phyloP scores from a whole-genome alignment of 2,888 invertebrate genomes.

The Craniophora ligustri region DNA sequence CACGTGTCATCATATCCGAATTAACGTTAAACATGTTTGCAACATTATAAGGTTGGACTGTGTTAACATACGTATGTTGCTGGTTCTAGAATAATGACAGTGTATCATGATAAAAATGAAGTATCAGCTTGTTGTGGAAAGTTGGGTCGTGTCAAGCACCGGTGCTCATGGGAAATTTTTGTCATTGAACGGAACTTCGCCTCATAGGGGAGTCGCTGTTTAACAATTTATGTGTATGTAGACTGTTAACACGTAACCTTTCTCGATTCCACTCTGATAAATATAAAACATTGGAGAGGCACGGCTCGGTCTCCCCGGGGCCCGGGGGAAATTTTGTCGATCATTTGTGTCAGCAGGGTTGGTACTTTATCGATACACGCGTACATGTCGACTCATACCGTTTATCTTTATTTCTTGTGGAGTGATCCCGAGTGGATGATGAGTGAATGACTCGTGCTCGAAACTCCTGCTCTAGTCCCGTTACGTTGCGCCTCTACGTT shows the following conservation, averaged over 20 bases:
- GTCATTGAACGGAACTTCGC: constrained; percentile 57
- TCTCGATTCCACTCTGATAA: constrained; percentile 50
- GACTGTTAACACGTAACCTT: constrained; percentile 60
- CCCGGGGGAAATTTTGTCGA: constrained; percentile 69
- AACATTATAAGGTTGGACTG: not conserved
- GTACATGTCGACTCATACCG: constrained; percentile 49
- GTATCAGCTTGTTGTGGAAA: constrained; percentile 13
- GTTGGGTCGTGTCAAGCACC: constrained; percentile 38
- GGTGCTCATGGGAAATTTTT: constrained; percentile 69
- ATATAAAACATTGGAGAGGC: constrained; percentile 65
- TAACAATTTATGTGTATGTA: constrained; percentile 63
- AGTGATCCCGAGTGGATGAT: constrained; percentile 31
- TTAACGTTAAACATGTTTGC: not conserved
- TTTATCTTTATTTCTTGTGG: constrained; percentile 46
- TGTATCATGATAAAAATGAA: constrained; percentile 32
- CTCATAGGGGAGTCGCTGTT: constrained; percentile 57
- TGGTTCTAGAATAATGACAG: constrained; percentile 25
- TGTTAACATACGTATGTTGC: not conserved
- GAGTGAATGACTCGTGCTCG: constrained; percentile 5
- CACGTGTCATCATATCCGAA: too few relatives aligned
- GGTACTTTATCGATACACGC: constrained; percentile 62
- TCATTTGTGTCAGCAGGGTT: constrained; percentile 68
- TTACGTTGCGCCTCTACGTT: constrained; percentile 1
- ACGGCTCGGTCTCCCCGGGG: constrained; percentile 50
- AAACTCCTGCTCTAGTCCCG: not conserved